Evolutionary conservation across 2,797 vertebrate species (phyloP), one percentile per base, ranked within the genome.

Genomic region (Sitta carolinensis): DNA sequence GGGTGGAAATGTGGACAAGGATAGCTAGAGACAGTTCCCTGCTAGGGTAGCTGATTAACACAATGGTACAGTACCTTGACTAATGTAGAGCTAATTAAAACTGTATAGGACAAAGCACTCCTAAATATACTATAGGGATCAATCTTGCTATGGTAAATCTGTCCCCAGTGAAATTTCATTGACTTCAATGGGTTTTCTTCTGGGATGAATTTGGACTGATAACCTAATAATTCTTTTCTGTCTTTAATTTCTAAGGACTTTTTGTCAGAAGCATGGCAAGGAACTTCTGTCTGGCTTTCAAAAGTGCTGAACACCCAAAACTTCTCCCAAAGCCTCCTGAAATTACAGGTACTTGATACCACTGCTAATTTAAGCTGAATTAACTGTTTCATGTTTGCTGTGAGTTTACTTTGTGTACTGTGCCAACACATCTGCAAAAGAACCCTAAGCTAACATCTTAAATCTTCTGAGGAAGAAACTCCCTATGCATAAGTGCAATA

Each of bases 1-100:
- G 23, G n/a, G 18, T 73, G 52, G 9, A 76, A 89, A 59, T 21
- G 25, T 36, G 45, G 84, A 64, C 83, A 74, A 90, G 79, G 59
- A 59, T 76, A 87, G n/a, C 38, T 64, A 40, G 55, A 93, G 77
- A 91, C 48, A 47, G 57, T 54, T 94, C 75, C 91, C 45, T 89
- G 63, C 11, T 5, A 72, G 77, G 34, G 54, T 64, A 90, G 70
- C 38, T 62, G 68, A 62, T 62, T 84, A 92, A 87, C 94, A 95
- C 93, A 94, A 82, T 76, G 30, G 82, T 89, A 94, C 42, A 67
- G 85, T 88, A 88, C 95, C 83, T 94, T 92, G 91, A 95, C 91
- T 96, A 92, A 97, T 93, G 87, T 69, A 79, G 80, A 94, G 43
- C 91, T 96, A 94, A 97, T 96, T 96, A 94, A 91, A 95, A 87